Base-by-base conservation (phyloP, 2,113 vertebrate species). In the Ariopsis seemanni region DNA sequence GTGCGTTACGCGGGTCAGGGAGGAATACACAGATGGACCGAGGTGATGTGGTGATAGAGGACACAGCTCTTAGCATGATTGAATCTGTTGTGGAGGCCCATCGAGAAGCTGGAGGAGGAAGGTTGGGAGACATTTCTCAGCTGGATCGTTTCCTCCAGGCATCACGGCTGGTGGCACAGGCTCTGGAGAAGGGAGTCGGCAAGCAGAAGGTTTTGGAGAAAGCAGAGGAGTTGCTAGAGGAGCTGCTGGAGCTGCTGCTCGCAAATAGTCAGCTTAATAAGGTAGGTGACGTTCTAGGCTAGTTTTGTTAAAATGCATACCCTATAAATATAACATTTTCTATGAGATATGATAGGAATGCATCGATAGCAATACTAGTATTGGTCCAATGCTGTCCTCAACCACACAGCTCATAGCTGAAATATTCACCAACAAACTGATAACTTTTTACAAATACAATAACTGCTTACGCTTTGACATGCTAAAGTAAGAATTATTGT, bases 61-160 rank as follows among this genome's bases (percentile, higher is more conserved):
- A 95, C 67, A 96, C 97, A 0, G 92, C 98, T 83, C 93, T 93
- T 90, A 94, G 87, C 86, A 92, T 99, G 88, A 94, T 99, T 9
- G 92, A 95, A 82, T 95, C 94, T 1, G 86, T 98, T 88, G 94
- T 94, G 83, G 34, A 87, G 57, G 95, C 94, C 77, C 96, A 95
- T 89, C 93, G 50, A 65, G 94, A 93, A 17, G 93, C 93, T 42
- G 92, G 90, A 83, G 88, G 88, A 88, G 85, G 58, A 30, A 25
- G 89, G 85, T 88, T 88, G 87, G 93, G 89, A 88, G 89, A 89
- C 88, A 92, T 94, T 75, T 86, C 92, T 90, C 89, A 91, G 20
- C 4, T 84, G 89, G 80, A 81, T 0, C 88, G 96, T 84, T 93
- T 96, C 85, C 91, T 79, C 55, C 94, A 95, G 93, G 96, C 94